Evolutionary conservation across 2,113 vertebrate species (phyloP).

Genomic region (Petromus typicus): DNA sequence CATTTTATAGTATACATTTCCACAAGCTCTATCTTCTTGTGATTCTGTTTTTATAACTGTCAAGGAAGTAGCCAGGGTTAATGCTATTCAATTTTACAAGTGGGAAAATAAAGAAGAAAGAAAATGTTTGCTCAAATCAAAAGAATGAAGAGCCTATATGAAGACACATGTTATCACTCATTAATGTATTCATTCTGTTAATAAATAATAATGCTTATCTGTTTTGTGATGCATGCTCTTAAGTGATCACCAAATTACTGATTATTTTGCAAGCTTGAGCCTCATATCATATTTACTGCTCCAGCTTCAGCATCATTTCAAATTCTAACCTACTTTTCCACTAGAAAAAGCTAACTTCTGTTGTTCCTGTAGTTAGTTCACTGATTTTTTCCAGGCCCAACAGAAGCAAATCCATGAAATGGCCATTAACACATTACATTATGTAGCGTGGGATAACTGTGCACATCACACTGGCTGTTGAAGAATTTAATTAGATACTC

Average conservation of each 20-base stretch:
- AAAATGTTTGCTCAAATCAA: not conserved
- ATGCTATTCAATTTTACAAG: slow-evolving; percentile 24
- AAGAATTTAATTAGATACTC: not conserved
- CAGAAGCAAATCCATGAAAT: not conserved
- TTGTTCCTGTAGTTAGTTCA: not conserved
- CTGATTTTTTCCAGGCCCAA: not conserved
- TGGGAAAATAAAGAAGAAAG: slow-evolving; percentile 22
- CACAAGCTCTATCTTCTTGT: not conserved
- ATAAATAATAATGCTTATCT: not conserved
- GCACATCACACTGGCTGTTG: not conserved
- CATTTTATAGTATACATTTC: slow-evolving; percentile 51
- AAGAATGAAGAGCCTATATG: not conserved
- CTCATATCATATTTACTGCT: not conserved
- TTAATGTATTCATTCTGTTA: not conserved
- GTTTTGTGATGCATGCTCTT: not conserved
- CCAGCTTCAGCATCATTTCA: not conserved
- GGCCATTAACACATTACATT: not conserved
- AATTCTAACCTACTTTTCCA: not conserved
- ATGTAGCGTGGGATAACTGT: not conserved
- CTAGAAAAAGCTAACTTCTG: not conserved
- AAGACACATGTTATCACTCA: not conserved
- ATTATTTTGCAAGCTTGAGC: not conserved
- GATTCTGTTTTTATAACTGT: slow-evolving; percentile 7
- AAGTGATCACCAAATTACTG: not conserved
- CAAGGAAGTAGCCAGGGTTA: not conserved